Percentiles rank a stretch among this genome's conserved stretches.
phyloP scores from a whole-genome alignment of 2,797 vertebrate genomes.

The Galago senegalensis region DNA sequence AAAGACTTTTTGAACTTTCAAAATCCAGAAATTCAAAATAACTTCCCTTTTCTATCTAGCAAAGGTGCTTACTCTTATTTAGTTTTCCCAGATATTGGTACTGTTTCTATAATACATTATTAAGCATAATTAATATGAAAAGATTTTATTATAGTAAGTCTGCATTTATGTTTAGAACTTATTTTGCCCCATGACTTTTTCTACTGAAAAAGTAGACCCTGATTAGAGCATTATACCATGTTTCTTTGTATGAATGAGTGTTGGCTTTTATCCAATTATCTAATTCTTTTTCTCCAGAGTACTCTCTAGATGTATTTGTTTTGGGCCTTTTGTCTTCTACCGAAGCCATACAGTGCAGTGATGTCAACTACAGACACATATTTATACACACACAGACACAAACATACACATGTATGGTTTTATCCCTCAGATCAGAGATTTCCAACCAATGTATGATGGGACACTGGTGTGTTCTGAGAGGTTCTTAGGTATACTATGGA shows the following conservation, averaged over 20 bases:
- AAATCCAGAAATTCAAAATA: constrained; percentile 23
- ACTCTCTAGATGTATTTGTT: constrained; percentile 39
- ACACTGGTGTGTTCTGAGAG: too few species aligned
- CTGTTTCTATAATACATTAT: neutral
- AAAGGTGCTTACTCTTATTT: neutral
- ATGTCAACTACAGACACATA: neutral
- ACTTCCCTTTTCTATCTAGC: neutral
- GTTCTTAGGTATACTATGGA: too few species aligned
- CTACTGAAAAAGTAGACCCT: neutral
- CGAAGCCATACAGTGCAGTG: neutral
- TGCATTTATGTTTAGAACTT: neutral
- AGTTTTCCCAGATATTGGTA: neutral
- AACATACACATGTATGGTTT: neutral
- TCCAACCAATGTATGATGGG: too few species aligned
- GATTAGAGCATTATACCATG: neutral
- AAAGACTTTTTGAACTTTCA: neutral
- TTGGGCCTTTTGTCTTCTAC: neutral
- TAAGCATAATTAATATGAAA: neutral
- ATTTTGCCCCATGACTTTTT: neutral
- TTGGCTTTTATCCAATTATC: neutral
- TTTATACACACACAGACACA: neutral
- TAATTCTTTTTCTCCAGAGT: neutral
- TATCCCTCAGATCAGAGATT: neutral
- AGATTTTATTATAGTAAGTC: neutral
- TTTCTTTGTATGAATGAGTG: accelerated